phyloP scores from a whole-genome alignment of 2,113 vertebrate genomes.

The Cynoglossus semilaevis region DNA sequence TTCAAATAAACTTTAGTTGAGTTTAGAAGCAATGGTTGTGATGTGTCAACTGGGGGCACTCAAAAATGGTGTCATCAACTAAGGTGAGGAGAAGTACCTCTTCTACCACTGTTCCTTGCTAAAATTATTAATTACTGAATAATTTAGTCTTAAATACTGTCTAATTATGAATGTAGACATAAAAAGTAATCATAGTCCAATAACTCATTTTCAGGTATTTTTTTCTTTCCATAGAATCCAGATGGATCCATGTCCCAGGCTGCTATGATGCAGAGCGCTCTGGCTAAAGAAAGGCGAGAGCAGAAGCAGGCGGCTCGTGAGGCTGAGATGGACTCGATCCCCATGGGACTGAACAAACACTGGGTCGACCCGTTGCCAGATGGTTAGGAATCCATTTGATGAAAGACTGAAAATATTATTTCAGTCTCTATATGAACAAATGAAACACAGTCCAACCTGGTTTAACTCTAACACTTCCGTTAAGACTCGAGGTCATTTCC shows the following conservation, averaged over 20 bases:
- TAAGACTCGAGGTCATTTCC: constrained; percentile 17
- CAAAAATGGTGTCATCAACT: not conserved
- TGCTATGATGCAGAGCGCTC: constrained; percentile 98
- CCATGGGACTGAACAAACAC: constrained; percentile 98
- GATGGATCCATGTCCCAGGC: constrained; percentile 97
- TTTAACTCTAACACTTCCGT: constrained; percentile 27
- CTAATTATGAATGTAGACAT: too few relatives aligned
- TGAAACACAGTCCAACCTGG: constrained; percentile 17
- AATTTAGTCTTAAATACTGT: too few relatives aligned
- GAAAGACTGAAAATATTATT: too few relatives aligned
- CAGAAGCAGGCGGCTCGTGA: constrained; percentile 95
- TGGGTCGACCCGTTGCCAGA: constrained; percentile 99
- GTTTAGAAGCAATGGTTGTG: too few relatives aligned
- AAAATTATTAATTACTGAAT: too few relatives aligned
- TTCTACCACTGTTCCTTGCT: too few relatives aligned
- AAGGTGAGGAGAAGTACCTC: too few relatives aligned
- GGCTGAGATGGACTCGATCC: constrained; percentile 99
- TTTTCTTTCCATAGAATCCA: constrained; percentile 83
- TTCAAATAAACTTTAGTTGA: too few relatives aligned
- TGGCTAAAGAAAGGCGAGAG: constrained; percentile 93
- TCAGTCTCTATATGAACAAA: not conserved
- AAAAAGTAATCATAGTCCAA: too few relatives aligned
- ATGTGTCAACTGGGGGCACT: too few relatives aligned
- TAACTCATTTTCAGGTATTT: not conserved
- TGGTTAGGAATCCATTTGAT: constrained; percentile 71